phyloP scores from a whole-genome alignment of 2,888 invertebrate genomes.

The Argyresthia albistria region DNA sequence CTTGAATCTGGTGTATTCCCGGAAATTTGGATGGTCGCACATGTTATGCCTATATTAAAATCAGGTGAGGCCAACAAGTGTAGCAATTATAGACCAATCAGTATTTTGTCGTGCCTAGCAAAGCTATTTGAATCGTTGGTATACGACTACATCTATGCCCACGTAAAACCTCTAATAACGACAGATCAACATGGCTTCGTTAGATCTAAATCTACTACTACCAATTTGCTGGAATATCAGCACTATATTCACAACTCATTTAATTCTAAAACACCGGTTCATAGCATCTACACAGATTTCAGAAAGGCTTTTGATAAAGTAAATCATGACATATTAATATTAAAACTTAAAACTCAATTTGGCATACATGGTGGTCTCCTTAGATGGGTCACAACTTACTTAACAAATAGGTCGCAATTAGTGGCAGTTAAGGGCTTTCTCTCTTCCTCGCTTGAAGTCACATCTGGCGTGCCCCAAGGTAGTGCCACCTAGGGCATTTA shows the following conservation, averaged over 20 bases:
- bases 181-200: not conserved
- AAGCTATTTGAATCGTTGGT: conserved; percentile 10
- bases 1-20: conserved; percentile 8
- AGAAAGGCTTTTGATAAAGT: conserved; percentile 1
- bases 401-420: not conserved
- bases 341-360: not conserved
- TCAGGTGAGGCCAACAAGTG: conserved; percentile 5
- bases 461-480: not conserved
- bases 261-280: not conserved
- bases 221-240: not conserved
- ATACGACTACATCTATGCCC: conserved; percentile 1
- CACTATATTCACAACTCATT: not conserved
- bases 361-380: not conserved
- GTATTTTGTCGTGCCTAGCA: conserved; percentile 7
- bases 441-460: not conserved
- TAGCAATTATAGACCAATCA: conserved; percentile 10
- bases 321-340: not conserved
- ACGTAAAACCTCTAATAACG: not conserved
- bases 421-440: not conserved
- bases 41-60: conserved; percentile 10
- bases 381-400: not conserved
- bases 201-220: not conserved
- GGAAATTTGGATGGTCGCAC: conserved; percentile 7
- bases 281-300: not conserved
- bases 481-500: not conserved